A percentile compares a stretch with the other conserved stretches of the same genome.
These are phyloP conservation scores for Mimachlamys varia DNA, from an alignment of 2,888 invertebrate genomes.

Conservation along the genomic window DNA sequence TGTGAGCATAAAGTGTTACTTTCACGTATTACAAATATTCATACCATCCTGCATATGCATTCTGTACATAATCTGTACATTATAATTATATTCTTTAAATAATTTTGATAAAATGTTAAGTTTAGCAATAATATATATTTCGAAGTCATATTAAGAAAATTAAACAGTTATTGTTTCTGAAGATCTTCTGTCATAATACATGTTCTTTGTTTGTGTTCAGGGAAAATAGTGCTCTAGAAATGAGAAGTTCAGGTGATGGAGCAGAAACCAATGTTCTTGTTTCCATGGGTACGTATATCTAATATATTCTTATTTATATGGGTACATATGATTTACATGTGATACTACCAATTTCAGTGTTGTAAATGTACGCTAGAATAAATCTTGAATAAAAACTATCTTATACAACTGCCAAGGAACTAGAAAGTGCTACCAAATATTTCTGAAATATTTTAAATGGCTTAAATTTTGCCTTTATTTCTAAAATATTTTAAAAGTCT, in stretches of 20 bases:
- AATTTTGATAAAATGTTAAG: not conserved
- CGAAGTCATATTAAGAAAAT: not conserved
- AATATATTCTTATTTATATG: conserved; percentile 56
- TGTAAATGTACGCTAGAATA: no score
- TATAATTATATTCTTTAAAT: no score
- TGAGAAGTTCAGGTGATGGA: conserved; percentile 71
- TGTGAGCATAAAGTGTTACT: conserved; percentile 47
- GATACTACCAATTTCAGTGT: not conserved
- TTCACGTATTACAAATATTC: no score
- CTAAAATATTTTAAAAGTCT: no score
- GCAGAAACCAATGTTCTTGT: conserved; percentile 66
- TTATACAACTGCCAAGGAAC: no score
- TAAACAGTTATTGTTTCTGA: no score
- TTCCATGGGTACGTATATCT: conserved; percentile 56
- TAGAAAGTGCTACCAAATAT: not conserved
- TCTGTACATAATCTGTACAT: no score
- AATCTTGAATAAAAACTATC: no score
- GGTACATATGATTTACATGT: conserved; percentile 52
- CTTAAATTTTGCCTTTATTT: no score
- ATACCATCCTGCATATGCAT: no score
- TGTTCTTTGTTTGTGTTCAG: conserved; percentile 34
- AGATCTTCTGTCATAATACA: no score
- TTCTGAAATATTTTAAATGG: not conserved
- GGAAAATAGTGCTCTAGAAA: conserved; percentile 60
- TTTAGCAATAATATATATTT: no score